Evolutionary conservation across 2,888 invertebrate species (phyloP), one percentile per base, ranked within the genome.

Genomic region (Cantharis rustica): DNA sequence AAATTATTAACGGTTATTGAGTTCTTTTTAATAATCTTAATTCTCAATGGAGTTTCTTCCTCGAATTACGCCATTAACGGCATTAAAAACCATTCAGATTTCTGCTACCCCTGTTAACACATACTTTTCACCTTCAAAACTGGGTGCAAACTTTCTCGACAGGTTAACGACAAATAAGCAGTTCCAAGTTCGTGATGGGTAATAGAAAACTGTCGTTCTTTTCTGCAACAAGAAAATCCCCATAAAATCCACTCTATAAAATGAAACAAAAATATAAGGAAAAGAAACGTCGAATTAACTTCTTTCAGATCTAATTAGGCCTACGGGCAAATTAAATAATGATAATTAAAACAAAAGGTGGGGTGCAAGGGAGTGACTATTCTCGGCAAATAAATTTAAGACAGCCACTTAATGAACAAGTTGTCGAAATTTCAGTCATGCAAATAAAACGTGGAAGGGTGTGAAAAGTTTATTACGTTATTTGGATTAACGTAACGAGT

Each of bases 351-450:
- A 71, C 61, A 62, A 66, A 71, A 68, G 71, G 71, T 66, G 66
- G 61, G 70, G 64, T 71, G 68, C 4, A 61, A 68, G 23, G 75
- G 75, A 61, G 75, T 61, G 75, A 75, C 64, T 61, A 66, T 71
- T 71, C 61, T 66, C n/a, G 61, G 66, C 64, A 71, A 75, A 75
- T 75, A 75, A 75, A 75, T 75, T 75, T 75, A 71, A 75, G 71
- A 31, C 66, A 61, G 27, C 47, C 69, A 26, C 63, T 74, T 74
- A 74, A 74, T 75, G 71, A 75, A 71, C 70, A 75, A 71, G 68
- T 75, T 71, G 69, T 26, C 27, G 63, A 68, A 70, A 74, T 27
- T 73, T 73, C 20, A 73, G 69, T 27, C 27, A 70, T 69, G 72
- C 75, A 69, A 69, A 72, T 75, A 69, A 17, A 26, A 68, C 64